Base-by-base conservation (phyloP, 2,113 vertebrate genomes). In the Seriola dumerili region DNA sequence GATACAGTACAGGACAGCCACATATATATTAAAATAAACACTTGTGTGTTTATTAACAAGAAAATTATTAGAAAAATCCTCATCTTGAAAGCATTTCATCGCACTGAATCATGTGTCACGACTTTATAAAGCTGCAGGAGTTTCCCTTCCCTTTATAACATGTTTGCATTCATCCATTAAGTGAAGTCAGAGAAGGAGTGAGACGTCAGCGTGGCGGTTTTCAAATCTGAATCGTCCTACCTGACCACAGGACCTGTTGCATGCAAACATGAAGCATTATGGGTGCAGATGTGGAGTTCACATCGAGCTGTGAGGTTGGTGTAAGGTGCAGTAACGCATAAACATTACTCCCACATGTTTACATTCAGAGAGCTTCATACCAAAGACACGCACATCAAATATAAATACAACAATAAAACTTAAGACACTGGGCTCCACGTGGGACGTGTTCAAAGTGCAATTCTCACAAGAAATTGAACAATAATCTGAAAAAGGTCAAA, bases 1-100 rank as follows among this genome's bases (percentile, higher is more conserved):
- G 91, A 84, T 92, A 82, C 88, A 90, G 85, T 91, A 93, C 88
- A 88, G 13, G 71, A 71, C 44, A 74, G 34, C 46, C 54, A 58
- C 66, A 57, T 46, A 23, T 80, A 12, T 13, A 34, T 65, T 8
- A 10, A 55, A 19, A 65, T 5, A 2, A 46, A 46, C 40, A 10
- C 6, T 6, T 38, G 38, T 38, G 38, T 38, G 38, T 8, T 38
- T 38, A 38, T 38, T 38, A 38, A 38, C 34, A 44, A 64, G n/a
- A 16, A 38, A 52, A 63, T 14, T 9, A 21, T 38, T 19, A 36
- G 12, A 59, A 34, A 25, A 29, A 48, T 44, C 36, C 32, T 23
- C 3, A 72, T 11, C 13, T 50, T 69, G 13, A 59, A 40, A n/a
- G 61, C n/a, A 25, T 40, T 65, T 70, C 0, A 52, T 48, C 29